Evolutionary conservation across 2,888 invertebrate genomes (phyloP), one percentile per base, ranked within the genome.

Genomic region (Cryptophagus acutangulus): DNA sequence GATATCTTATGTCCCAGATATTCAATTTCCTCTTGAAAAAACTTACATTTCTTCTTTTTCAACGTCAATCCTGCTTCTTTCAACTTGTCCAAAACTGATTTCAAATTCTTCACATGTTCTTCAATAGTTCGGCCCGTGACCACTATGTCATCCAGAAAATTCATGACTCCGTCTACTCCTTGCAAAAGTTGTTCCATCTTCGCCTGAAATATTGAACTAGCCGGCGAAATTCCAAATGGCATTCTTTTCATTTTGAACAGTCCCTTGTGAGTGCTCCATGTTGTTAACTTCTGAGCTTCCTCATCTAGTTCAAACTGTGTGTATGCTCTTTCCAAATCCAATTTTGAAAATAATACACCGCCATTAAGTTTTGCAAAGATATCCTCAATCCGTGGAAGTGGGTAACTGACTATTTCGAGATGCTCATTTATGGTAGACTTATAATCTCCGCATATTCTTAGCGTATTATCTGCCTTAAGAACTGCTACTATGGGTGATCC

Each of bases 171-270:
- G 2, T 57, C 48, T 2, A 59, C 44, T 3, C 58, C 62, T 31
- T 43, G 41, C 6, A 69, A 42, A 18, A 64, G 41, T 24, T 55
- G 42, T 43, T 68, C 67, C 20, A 66, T 49, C 10, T 53, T 50
- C 30, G 49, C 37, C 38, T 67, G 65, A 45, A 66, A 65, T 29
- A 64, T 60, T 3, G 58, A 57, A 5, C 62, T 59, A 10, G 65
- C 64, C 9, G 54, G 51, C 3, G 58, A 55, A n/a, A 66, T 58
- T 9, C 67, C 69, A 51, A 58, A 65, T 2, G 62, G 58, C 17
- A 67, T 41, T 15, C 65, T 50, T 20, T 61, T 58, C 26, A 59
- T 58, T 17, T 45, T 45, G 41, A 51, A 68, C 2, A 67, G 34
- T 0, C 67, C 66, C 17, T 56, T 54, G n/a, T n/a, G n/a, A n/a